Percentiles rank a stretch among this genome's conserved stretches.
Evolutionary conservation across 2,113 vertebrate genomes (phyloP).

Genomic region (Thalassoma bifasciatum): DNA sequence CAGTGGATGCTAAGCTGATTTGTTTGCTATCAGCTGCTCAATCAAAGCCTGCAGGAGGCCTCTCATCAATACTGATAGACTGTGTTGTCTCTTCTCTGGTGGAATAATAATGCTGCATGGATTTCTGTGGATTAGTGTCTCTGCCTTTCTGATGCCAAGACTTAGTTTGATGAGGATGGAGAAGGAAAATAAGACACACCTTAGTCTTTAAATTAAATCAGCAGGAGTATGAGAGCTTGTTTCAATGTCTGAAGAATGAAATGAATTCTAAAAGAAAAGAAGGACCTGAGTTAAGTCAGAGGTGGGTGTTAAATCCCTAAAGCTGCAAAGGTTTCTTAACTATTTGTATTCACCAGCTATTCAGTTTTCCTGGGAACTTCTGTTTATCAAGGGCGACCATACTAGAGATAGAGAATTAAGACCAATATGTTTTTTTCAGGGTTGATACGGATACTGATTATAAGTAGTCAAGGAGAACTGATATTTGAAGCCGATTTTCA

Average conservation of each 20-base stretch:
- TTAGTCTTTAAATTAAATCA: not conserved
- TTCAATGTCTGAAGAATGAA: not conserved
- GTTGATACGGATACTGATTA: no score
- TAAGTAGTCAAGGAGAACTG: no score
- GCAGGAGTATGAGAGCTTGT: no score
- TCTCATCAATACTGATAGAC: slow-evolving; percentile 46
- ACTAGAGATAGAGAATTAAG: no score
- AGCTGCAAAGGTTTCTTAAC: no score
- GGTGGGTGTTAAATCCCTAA: no score
- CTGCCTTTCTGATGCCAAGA: not conserved
- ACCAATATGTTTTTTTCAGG: no score
- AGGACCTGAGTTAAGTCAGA: no score
- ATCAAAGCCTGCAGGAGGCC: slow-evolving; percentile 33
- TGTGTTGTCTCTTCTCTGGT: slow-evolving; percentile 1
- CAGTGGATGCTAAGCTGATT: slow-evolving; percentile 23
- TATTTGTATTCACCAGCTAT: no score
- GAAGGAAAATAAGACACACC: not conserved
- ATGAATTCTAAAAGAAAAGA: not conserved
- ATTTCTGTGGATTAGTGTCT: slow-evolving; percentile 30
- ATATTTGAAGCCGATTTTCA: no score
- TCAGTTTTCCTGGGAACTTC: no score
- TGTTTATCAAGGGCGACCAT: no score
- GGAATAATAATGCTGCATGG: slow-evolving; percentile 19
- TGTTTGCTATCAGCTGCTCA: slow-evolving; percentile 35
- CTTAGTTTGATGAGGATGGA: slow-evolving; percentile 19